These are phyloP conservation scores for Stratiomys singularior DNA, from an alignment of 2,888 invertebrate species.

Conservation along the genomic window DNA sequence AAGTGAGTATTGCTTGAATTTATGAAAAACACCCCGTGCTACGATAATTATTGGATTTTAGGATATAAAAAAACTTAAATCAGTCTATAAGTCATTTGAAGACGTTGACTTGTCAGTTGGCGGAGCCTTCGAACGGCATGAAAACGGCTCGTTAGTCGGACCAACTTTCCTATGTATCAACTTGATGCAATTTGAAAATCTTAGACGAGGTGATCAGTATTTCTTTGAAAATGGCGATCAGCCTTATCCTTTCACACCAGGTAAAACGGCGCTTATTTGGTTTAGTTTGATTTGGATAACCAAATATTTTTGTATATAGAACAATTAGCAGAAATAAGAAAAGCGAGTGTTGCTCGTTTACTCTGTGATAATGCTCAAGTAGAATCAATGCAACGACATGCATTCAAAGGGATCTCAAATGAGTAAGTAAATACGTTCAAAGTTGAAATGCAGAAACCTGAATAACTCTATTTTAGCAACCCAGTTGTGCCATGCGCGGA, in stretches of 20 bases:
- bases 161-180: conserved; percentile 90
- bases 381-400: conserved; percentile 9
- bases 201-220: conserved; percentile 85
- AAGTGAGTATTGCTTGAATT: neutral
- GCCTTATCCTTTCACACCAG: conserved; percentile 23
- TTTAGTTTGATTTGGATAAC: neutral
- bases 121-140: conserved; percentile 80
- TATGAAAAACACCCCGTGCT: neutral
- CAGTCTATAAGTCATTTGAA: conserved; percentile 76
- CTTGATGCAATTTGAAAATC: conserved; percentile 86
- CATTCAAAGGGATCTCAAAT: neutral
- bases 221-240: conserved; percentile 76
- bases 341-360: conserved; percentile 7
- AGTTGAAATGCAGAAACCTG: no score
- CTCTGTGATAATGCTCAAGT: conserved; percentile 14
- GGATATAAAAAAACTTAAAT: conserved; percentile 71
- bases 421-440: neutral
- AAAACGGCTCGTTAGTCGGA: conserved; percentile 81
- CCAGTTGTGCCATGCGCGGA: neutral
- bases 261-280: neutral
- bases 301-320: neutral
- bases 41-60: conserved; percentile 45
- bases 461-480: neutral
- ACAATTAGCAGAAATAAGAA: conserved; percentile 16
- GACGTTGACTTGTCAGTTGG: conserved; percentile 90